Base-by-base conservation (phyloP, 2,113 vertebrate genomes). In the Rallus limicola region DNA sequence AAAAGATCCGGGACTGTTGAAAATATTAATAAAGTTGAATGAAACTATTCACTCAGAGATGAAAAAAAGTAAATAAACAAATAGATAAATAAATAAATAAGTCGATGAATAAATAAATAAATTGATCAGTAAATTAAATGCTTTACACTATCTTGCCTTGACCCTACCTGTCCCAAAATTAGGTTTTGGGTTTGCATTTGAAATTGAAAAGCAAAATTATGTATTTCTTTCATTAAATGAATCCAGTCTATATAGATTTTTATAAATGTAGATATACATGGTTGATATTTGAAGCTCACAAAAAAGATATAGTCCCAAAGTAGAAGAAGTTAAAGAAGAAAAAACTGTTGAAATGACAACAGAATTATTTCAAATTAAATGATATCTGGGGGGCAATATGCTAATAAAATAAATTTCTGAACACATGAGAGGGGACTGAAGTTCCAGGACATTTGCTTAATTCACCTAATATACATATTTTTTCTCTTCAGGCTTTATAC, bases 401-500 rank as follows among this genome's bases (percentile, higher is more conserved):
- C 38, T 72, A 89, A 94, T 62, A 89, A 78, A 84, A 91, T 67
- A 82, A 36, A 62, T 76, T 91, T 86, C 59, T 93, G 50, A 85
- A 77, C 15, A 59, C 14, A 68, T 21, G 33, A 82, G 53, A 63
- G 21, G 5, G 19, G 23, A 89, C 25, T 12, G 53, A 68, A 87
- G 68, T 88, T 91, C 34, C 77, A 81, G 56, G 69, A 96, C 91
- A 86, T 91, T 86, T 96, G 36, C 55, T 93, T 88, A 86, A 93
- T 83, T 93, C 48, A 88, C 40, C 65, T 96, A 88, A 91, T 78
- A 84, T 34, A 53, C 21, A 25, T 72, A 50, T 46, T 31, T 69
- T 94, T 94, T 85, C 17, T 82, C 44, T 77, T 92, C 29, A 74
- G n/a, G 55, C 24, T 82, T 88, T 67, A 63, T 48, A 56, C 2